Percentiles rank a stretch among this genome's conserved stretches.
Evolutionary conservation across 2,888 invertebrate species (phyloP).

Genomic region (Cinara cedri): DNA sequence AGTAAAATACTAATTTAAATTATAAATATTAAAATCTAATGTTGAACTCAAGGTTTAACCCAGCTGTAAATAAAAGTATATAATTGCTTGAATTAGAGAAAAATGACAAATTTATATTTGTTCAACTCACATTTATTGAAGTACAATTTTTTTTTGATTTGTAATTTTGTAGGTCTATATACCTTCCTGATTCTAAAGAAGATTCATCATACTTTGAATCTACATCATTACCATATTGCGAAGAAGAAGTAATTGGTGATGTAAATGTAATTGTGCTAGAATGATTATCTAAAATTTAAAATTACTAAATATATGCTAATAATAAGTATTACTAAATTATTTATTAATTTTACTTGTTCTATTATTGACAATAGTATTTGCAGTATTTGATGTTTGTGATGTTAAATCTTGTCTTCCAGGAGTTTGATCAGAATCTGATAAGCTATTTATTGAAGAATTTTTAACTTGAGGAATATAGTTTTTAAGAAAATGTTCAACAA

Average conservation of each 20-base stretch:
- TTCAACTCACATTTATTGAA: constrained; percentile 25
- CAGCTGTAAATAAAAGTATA: no score
- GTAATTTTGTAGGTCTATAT: constrained; percentile 35
- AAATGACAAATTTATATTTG: no score
- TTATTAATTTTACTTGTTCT: constrained; percentile 24
- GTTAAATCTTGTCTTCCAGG: constrained; percentile 40
- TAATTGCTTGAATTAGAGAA: no score
- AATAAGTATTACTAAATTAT: neutral
- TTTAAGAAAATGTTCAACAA: constrained; percentile 36
- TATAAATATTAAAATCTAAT: no score
- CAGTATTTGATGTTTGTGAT: constrained; percentile 50
- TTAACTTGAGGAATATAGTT: neutral
- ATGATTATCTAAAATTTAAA: constrained; percentile 39
- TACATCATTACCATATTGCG: constrained; percentile 38
- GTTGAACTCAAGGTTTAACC: no score
- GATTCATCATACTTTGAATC: constrained; percentile 51
- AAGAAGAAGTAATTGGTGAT: constrained; percentile 53
- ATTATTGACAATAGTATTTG: constrained; percentile 46
- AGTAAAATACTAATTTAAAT: neutral
- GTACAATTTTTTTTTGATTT: constrained; percentile 27
- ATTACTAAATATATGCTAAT: neutral
- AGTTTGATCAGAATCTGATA: constrained; percentile 29
- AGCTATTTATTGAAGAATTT: constrained; percentile 21
- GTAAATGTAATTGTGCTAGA: constrained; percentile 53
- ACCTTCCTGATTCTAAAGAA: constrained; percentile 38